Evolutionary conservation across 1,140 invertebrate genomes (phyloP).

Genomic region (Camponotus vicinus): DNA sequence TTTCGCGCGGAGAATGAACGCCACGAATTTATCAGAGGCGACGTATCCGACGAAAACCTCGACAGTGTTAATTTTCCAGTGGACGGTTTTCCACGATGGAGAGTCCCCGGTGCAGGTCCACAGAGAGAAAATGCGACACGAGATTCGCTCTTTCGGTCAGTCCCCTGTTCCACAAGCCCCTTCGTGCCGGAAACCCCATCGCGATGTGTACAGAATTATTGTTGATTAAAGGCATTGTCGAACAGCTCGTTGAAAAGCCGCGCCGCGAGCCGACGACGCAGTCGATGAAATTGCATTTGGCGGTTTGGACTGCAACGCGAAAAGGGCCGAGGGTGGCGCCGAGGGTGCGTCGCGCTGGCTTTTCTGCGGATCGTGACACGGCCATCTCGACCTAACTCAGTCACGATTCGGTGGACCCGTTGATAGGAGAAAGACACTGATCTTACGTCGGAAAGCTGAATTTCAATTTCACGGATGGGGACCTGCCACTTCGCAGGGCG

Average conservation of each 20-base stretch:
- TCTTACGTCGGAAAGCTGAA: conserved; percentile 35
- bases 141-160: conserved; percentile 13
- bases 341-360: neutral
- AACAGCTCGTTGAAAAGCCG: conserved; percentile 69
- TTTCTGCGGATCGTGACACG: conserved; percentile 1
- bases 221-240: conserved; percentile 84
- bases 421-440: conserved; percentile 30
- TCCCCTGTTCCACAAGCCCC: conserved; percentile 34
- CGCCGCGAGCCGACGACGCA: conserved; percentile 64
- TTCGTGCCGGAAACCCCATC: conserved; percentile 45
- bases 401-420: conserved; percentile 18
- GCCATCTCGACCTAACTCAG: neutral
- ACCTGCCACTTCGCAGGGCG: neutral
- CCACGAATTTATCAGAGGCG: conserved; percentile 56
- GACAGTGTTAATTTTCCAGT: conserved; percentile 83
- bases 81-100: conserved; percentile 74
- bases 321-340: neutral
- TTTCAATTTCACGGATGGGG: conserved; percentile 57
- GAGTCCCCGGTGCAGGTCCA: conserved; percentile 56
- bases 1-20: neutral
- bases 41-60: conserved; percentile 79
- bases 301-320: conserved; percentile 58
- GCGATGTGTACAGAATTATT: conserved; percentile 78
- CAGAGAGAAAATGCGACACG: conserved; percentile 62
- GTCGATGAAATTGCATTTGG: conserved; percentile 80